Base-by-base conservation (phyloP, 2,797 vertebrate genomes). In the Channa striata region DNA sequence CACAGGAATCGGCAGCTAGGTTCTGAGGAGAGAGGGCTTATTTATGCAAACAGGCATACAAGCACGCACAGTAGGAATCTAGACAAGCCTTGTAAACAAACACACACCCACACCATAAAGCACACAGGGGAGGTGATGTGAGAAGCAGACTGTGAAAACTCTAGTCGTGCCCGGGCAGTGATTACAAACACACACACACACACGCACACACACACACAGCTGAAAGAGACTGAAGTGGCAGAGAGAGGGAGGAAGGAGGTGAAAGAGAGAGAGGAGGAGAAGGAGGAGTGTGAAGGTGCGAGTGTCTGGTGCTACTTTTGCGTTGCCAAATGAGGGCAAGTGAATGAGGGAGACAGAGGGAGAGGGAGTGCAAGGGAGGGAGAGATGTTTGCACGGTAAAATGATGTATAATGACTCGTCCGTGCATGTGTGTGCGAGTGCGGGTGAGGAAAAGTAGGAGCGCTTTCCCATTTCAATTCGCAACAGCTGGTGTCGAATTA, bases 401-500 rank as follows among this genome's bases (percentile, higher is more conserved):
- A 80, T 64, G 72, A 82, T 81, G 81, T 76, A 85, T 83, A 88
- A 87, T 83, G 74, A 67, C 82, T 83, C 68, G 62, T 69, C 64
- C 66, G 13, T 58, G 78, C 64, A 19, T 77, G 84, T 74, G 72
- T 62, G 79, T 37, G 49, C 40, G 61, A 68, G 80, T 33, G 68
- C 53, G 34, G 37, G 74, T 59, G 79, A 80, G 81, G 71, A 86
- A 85, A 83, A 89, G 81, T 80, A 82, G 84, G 78, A 89, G 63
- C 80, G 78, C 83, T 86, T 90, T 90, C 88, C 86, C 80, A 83
- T 90, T 92, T 91, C 88, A 88, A 91, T 91, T 92, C 87, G 87
- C 86, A 91, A 92, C 90, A 93, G 91, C 92, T 92, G 92, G 92
- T 91, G 88, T 90, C 88, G 88, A 93, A 93, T 92, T 93, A 93